Base-by-base conservation (phyloP, 1,140 invertebrate species). In the Steinernema khuongi region DNA sequence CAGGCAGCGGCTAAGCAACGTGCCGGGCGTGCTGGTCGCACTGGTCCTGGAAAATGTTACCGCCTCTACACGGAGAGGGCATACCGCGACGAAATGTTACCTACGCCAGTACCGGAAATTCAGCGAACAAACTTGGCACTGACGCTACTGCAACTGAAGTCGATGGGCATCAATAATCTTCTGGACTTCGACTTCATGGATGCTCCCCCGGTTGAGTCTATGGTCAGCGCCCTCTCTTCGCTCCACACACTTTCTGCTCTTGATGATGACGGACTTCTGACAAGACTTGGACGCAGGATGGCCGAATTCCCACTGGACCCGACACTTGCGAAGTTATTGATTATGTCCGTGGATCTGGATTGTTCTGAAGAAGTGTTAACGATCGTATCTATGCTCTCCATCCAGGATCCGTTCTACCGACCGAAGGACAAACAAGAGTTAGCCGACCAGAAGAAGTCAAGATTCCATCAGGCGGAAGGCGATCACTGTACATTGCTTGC, bases 171-270 rank as follows among this genome's bases (percentile, higher is more conserved):
- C 68, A 99, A 99, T 86, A 96, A 99, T 87, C 87, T 99, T n/a
- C 86, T 99, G n/a, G 92, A 95, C 83, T 99, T 99, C 86, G 96
- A 99, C 88, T 99, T 99, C 86, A 99, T 99, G 96, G 97, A 99
- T 86, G 93, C 96, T 0, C 97, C 97, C 11, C 96, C 96, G 0
- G 93, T 96, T 7, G 94, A 96, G 86, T 87, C 94, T 0, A 88
- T 99, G 50, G 94, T 99, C 18, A 96, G 97, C 90, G 97, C 97
- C 1, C 88, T 99, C 74, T 95, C 97, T 85, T 93, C 96, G 79
- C 87, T 99, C 31, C 96, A 99, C 87, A 97, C 95, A 11, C 88
- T 99, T 0, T 96, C 94, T 78, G 96, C 97, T 0, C 87, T 99
- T 0, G 96, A 99, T 86, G 93, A 97, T 83, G 95, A 99, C 88